Evolutionary conservation across 2,113 vertebrate species (phyloP).

Genomic region (Octodon degus): DNA sequence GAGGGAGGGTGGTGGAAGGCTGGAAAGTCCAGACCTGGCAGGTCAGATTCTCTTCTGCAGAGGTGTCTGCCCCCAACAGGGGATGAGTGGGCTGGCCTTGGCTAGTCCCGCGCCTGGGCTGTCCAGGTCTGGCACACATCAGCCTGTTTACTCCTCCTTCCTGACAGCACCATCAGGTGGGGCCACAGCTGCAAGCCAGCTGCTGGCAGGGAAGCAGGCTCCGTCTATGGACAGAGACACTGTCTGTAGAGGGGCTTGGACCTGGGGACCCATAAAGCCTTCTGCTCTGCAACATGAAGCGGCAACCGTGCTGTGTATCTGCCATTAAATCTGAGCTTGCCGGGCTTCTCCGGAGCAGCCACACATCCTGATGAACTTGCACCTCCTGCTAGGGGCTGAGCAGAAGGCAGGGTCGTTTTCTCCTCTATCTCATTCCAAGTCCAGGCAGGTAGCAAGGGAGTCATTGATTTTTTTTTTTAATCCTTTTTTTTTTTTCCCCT

Average conservation of each 20-base stretch:
- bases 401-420: background rate
- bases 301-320: background rate
- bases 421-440: background rate
- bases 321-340: constrained; percentile 43
- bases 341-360: background rate
- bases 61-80: rapidly evolving
- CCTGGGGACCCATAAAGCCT: background rate
- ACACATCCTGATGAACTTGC: background rate
- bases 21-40: rapidly evolving
- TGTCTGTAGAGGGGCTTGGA: background rate
- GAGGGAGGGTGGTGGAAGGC: too few species aligned
- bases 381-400: background rate
- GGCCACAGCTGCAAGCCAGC: background rate
- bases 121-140: background rate
- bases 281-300: background rate
- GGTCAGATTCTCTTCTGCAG: background rate
- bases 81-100: background rate
- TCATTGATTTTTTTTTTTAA: constrained; percentile 62
- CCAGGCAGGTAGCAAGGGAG: constrained; percentile 18
- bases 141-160: background rate
- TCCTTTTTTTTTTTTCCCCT: constrained; percentile 25
- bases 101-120: too few species aligned
- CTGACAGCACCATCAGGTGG: background rate
- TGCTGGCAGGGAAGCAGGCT: background rate
- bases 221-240: background rate